Evolutionary conservation across 35 echinoderm and acorn worm genomes (phyloP).

Genomic region (Nesometra sesokonis): DNA sequence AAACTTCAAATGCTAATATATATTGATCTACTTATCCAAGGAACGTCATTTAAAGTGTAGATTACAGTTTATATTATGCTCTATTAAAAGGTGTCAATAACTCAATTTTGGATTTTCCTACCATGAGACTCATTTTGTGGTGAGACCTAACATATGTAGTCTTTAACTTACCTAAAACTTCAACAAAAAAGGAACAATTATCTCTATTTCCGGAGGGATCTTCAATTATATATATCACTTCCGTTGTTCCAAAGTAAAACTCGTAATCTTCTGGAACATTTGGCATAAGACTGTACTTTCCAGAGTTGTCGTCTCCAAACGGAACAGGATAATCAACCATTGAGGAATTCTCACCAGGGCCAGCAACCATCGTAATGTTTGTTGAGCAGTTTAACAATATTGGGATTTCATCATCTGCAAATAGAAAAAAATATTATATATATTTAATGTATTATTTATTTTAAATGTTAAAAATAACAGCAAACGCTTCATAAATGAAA

Average conservation of each 20-base stretch:
- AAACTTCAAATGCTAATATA: no score
- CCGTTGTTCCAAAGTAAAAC: slow-evolving; percentile 17
- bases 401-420: neutral
- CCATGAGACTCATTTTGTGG: no score
- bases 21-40: no score
- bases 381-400: neutral
- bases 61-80: no score
- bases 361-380: neutral
- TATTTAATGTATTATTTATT: no score
- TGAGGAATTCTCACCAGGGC: neutral
- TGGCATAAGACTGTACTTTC: neutral
- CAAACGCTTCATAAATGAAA: no score
- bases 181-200: slow-evolving; percentile 25
- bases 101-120: no score
- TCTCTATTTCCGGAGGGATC: slow-evolving; percentile 25
- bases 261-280: neutral
- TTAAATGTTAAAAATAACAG: no score
- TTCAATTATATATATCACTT: slow-evolving; percentile 15
- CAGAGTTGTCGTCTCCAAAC: neutral
- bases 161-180: slow-evolving; percentile 40
- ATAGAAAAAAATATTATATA: no score
- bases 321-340: neutral
- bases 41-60: no score
- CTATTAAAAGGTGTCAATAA: no score
- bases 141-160: no score